Conservation (phyloP, 2,888 invertebrate species). For the Idaea dimidiata region DNA sequence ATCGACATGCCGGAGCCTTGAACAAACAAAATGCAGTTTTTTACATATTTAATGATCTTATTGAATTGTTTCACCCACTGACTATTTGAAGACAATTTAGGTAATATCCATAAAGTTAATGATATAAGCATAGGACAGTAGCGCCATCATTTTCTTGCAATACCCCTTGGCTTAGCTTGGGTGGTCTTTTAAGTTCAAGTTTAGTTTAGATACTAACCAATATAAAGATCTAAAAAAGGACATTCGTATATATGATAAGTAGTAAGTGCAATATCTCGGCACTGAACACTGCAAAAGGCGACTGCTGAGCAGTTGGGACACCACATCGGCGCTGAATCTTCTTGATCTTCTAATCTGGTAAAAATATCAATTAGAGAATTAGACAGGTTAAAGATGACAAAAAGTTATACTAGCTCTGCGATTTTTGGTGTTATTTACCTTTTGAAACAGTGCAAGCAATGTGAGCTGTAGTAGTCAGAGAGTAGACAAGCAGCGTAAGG, state of each 20-base stretch:
- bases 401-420: neutral
- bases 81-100: neutral
- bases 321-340: constrained; percentile 82
- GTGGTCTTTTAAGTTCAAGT: no score
- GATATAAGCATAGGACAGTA: neutral
- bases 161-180: no score
- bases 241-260: constrained; percentile 90
- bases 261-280: constrained; percentile 82
- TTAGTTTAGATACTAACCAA: constrained; percentile 71
- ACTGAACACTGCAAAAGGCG: constrained; percentile 86
- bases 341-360: constrained; percentile 51
- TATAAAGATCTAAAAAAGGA: constrained; percentile 85
- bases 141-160: neutral
- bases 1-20: constrained; percentile 90
- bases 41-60: neutral
- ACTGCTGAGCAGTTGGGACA: constrained; percentile 88
- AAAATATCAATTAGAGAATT: neutral
- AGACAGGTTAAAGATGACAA: neutral
- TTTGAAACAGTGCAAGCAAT: constrained; percentile 90
- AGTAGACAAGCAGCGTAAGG: constrained; percentile 88
- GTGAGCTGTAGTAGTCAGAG: constrained; percentile 87
- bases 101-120: neutral
- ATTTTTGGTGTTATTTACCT: constrained; percentile 71
- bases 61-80: neutral
- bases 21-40: constrained; percentile 16